A percentile compares a stretch with the other conserved stretches of the same genome.
Conservation (phyloP, 2,888 invertebrate genomes). For the Sinopyrophorus schimmeli region DNA sequence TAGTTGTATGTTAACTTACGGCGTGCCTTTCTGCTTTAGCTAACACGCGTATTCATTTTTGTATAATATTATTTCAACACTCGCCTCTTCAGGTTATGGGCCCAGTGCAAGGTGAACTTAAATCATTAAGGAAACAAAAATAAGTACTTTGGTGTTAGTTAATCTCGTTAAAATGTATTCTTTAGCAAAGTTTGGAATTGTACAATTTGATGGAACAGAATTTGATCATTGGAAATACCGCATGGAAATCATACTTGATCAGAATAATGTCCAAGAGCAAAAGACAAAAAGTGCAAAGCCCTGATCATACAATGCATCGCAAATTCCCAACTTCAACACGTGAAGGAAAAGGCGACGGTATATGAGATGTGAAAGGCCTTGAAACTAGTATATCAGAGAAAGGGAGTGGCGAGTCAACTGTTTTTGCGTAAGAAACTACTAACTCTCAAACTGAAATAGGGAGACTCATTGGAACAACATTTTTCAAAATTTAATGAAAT, state of each 20-base stretch:
- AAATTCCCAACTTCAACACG: slow-evolving; percentile 37
- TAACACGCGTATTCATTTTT: too few species aligned
- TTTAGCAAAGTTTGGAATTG: slow-evolving; percentile 24
- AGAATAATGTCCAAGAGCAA: slow-evolving; percentile 25
- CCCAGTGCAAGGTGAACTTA: too few species aligned
- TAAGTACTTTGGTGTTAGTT: too few species aligned
- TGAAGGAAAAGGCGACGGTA: slow-evolving; percentile 38
- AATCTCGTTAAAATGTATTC: too few species aligned
- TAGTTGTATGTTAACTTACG: too few species aligned
- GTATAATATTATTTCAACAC: too few species aligned
- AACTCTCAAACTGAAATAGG: slow-evolving; percentile 31
- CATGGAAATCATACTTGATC: slow-evolving; percentile 28
- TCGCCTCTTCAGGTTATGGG: too few species aligned
- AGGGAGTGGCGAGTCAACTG: slow-evolving; percentile 37
- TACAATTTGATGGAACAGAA: slow-evolving; percentile 31
- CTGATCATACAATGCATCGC: slow-evolving; percentile 36
- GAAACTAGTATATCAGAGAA: slow-evolving; percentile 36
- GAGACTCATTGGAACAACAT: slow-evolving; percentile 33
- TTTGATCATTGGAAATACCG: slow-evolving; percentile 34
- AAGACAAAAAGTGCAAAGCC: slow-evolving; percentile 35
- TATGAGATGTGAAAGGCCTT: slow-evolving; percentile 40
- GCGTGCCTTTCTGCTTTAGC: too few species aligned
- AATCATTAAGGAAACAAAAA: too few species aligned
- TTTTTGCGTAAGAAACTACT: slow-evolving; percentile 37
- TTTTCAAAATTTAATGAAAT: slow-evolving; percentile 36